These are phyloP conservation scores for Paedocypris sp. DNA, from an alignment of 2,113 vertebrate genomes.

Conservation along the genomic window DNA sequence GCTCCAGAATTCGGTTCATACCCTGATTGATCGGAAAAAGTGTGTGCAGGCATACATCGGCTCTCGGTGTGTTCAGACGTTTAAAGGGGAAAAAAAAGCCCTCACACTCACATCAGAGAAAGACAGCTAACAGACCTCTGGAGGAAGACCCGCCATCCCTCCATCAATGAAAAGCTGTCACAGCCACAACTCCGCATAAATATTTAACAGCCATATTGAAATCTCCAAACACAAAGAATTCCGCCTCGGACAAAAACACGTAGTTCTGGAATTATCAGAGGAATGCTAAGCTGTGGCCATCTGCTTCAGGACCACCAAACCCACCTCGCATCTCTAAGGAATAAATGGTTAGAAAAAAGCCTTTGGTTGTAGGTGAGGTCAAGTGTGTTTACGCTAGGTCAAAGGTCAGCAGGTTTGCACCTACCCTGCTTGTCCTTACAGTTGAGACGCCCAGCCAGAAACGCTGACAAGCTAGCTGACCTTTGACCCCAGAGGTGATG, in stretches of 20 bases:
- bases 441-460: slow-evolving; percentile 19
- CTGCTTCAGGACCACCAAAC: slow-evolving; percentile 18
- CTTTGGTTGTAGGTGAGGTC: background rate
- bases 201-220: slow-evolving; percentile 64
- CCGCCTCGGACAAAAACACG: slow-evolving; percentile 32
- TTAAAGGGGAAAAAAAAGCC: background rate
- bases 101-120: background rate
- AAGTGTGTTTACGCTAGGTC: slow-evolving; percentile 5
- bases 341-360: slow-evolving; percentile 39
- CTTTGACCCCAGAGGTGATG: background rate
- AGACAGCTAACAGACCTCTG: background rate
- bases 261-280: slow-evolving; percentile 50
- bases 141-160: background rate
- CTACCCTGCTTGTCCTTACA: slow-evolving; percentile 37
- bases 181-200: slow-evolving; percentile 59
- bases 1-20: too few relatives aligned
- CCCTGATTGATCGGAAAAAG: too few relatives aligned
- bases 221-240: slow-evolving; percentile 49
- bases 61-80: background rate
- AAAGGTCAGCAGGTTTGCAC: background rate
- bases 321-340: slow-evolving; percentile 9
- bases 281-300: slow-evolving; percentile 37
- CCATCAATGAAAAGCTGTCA: slow-evolving; percentile 44
- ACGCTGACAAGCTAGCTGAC: background rate
- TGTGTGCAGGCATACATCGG: slow-evolving; percentile 13